These are phyloP conservation scores for Hemibagrus wyckioides DNA, from an alignment of 2,113 vertebrate genomes.

Conservation along the genomic window DNA sequence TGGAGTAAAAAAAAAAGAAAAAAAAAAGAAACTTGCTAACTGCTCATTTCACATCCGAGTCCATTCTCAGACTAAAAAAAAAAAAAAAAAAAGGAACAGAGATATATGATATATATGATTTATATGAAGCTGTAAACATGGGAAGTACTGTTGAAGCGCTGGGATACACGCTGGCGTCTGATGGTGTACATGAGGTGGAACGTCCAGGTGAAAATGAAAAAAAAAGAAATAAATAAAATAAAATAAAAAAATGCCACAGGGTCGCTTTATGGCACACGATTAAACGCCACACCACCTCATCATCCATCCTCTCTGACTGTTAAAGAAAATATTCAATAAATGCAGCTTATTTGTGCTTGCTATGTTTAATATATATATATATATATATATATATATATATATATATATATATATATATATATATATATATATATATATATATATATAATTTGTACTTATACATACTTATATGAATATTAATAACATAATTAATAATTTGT, in stretches of 20 bases:
- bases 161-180: not conserved
- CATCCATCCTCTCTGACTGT: slow-evolving; percentile 83
- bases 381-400: slow-evolving; percentile 72
- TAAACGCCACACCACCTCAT: slow-evolving; percentile 77
- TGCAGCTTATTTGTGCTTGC: slow-evolving; percentile 86
- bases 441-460: slow-evolving; percentile 72
- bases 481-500: slow-evolving; percentile 77
- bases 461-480: slow-evolving; percentile 78
- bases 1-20: slow-evolving; percentile 66
- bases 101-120: slow-evolving; percentile 12
- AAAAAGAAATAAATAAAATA: too few species aligned
- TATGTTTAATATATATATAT: slow-evolving; percentile 29
- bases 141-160: slow-evolving; percentile 47
- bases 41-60: slow-evolving; percentile 80
- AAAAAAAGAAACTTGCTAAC: slow-evolving; percentile 76
- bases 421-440: slow-evolving; percentile 71
- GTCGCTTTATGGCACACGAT: slow-evolving; percentile 75
- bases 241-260: slow-evolving; percentile 62
- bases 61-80: slow-evolving; percentile 71
- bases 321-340: slow-evolving; percentile 81
- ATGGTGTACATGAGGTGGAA: slow-evolving; percentile 63
- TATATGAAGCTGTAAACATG: slow-evolving; percentile 26
- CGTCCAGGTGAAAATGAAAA: slow-evolving; percentile 44
- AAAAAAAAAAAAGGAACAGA: slow-evolving; percentile 59
- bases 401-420: slow-evolving; percentile 74